Percentiles rank a stretch among this genome's conserved stretches.
phyloP scores from a whole-genome alignment of 2,797 vertebrate species.

The Adelosebastes latens region DNA sequence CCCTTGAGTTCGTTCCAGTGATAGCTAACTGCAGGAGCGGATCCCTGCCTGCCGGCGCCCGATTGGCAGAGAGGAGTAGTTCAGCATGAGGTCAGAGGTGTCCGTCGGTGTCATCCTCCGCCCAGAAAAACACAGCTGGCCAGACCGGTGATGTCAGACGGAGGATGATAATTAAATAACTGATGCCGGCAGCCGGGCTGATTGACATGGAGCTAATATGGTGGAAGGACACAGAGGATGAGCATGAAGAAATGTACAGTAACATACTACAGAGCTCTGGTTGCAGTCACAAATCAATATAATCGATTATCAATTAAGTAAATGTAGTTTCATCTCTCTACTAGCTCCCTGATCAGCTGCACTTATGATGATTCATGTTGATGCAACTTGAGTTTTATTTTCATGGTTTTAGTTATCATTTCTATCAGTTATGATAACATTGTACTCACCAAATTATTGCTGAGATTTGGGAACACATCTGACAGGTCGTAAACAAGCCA shows the following conservation, averaged over 20 bases:
- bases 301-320: not conserved
- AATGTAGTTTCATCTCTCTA: not conserved
- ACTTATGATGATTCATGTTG: not conserved
- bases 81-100: constrained; percentile 78
- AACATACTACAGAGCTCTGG: not conserved
- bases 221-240: constrained; percentile 13
- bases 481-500: no score
- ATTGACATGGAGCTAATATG: constrained; percentile 54
- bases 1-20: constrained; percentile 41
- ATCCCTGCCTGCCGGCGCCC: constrained; percentile 40
- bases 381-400: not conserved
- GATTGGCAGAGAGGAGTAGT: constrained; percentile 68
- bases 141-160: constrained; percentile 72
- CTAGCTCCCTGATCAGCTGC: not conserved
- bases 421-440: not conserved
- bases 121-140: constrained; percentile 85
- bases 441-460: not conserved
- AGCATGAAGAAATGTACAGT: not conserved
- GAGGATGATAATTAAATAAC: constrained; percentile 76
- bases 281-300: not conserved
- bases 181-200: constrained; percentile 47
- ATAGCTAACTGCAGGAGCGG: constrained; percentile 47
- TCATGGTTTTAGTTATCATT: no score
- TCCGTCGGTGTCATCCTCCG: constrained; percentile 67
- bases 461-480: not conserved